Percentiles rank a stretch among this genome's conserved stretches.
Evolutionary conservation across 2,113 vertebrate genomes (phyloP).

Genomic region (Heterochromis multidens): DNA sequence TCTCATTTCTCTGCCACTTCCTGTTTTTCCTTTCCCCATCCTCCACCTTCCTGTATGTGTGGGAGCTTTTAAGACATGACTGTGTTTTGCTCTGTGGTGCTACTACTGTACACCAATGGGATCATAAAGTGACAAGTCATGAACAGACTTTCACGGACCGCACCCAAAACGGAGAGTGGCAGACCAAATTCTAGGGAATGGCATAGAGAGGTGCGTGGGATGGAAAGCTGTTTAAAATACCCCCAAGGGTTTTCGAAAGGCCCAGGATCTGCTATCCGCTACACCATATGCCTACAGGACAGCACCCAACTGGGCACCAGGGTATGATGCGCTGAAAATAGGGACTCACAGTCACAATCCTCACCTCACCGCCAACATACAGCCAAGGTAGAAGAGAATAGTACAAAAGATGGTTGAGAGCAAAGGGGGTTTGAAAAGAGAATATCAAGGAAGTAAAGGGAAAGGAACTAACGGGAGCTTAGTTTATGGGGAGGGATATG

Average conservation of each 20-base stretch:
- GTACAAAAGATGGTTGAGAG: conserved; percentile 40
- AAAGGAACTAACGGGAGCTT: conserved; percentile 20
- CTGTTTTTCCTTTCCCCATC: conserved; percentile 19
- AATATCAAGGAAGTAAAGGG: conserved; percentile 27
- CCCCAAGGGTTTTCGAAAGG: conserved; percentile 33
- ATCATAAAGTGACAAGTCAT: conserved; percentile 20
- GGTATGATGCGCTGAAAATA: conserved; percentile 65
- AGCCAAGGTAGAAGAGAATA: conserved; percentile 24
- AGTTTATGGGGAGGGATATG: background rate
- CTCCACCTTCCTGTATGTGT: conserved; percentile 15
- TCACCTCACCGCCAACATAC: conserved; percentile 38
- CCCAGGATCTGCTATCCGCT: conserved; percentile 51
- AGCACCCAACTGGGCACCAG: conserved; percentile 64
- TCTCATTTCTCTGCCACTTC: conserved; percentile 46
- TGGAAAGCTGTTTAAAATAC: conserved; percentile 22
- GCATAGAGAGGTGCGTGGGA: conserved; percentile 34
- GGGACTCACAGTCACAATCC: conserved; percentile 48
- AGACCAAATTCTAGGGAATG: conserved; percentile 11
- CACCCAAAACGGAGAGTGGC: conserved; percentile 22
- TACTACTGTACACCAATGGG: conserved; percentile 12
- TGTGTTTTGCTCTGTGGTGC: background rate
- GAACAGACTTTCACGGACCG: conserved; percentile 23
- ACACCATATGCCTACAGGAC: conserved; percentile 74
- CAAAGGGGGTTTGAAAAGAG: conserved; percentile 45
- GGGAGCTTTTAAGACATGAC: conserved; percentile 18